These are phyloP conservation scores for Epistrophella euchroma DNA, from an alignment of 2,888 invertebrate species.

Conservation along the genomic window DNA sequence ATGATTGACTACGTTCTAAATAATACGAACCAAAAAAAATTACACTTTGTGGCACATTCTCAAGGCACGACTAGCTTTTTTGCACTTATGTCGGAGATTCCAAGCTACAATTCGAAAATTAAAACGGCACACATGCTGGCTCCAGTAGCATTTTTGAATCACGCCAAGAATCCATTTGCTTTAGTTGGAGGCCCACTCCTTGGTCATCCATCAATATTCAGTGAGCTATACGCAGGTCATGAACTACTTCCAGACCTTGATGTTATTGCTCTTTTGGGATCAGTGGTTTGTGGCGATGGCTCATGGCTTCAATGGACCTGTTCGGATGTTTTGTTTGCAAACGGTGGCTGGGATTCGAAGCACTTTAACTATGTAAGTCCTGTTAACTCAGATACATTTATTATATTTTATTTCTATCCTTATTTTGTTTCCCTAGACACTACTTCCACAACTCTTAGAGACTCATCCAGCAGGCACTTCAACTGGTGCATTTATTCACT, in stretches of 20 bases:
- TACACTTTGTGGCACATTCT: conserved; percentile 88
- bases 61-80: conserved; percentile 85
- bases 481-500: conserved; percentile 79
- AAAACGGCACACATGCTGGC: conserved; percentile 85
- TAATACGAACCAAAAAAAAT: conserved; percentile 83
- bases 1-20: conserved; percentile 86
- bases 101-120: conserved; percentile 85
- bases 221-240: not conserved
- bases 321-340: not conserved
- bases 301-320: not conserved
- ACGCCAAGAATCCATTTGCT: conserved; percentile 84
- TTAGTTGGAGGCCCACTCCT: conserved; percentile 81
- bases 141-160: conserved; percentile 88
- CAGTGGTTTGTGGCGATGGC: not conserved
- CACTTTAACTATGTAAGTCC: conserved; percentile 77
- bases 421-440: conserved; percentile 72
- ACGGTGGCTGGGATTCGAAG: conserved; percentile 76
- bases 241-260: not conserved
- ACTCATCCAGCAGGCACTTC: conserved; percentile 81
- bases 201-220: conserved; percentile 76
- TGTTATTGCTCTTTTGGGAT: not conserved
- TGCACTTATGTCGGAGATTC: conserved; percentile 83
- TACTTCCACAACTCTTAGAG: conserved; percentile 78
- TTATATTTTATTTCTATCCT: too few relatives aligned
- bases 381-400: not conserved